These are phyloP conservation scores for Drosophila mercatorum DNA, from an alignment of 2,888 invertebrate genomes.

Conservation along the genomic window DNA sequence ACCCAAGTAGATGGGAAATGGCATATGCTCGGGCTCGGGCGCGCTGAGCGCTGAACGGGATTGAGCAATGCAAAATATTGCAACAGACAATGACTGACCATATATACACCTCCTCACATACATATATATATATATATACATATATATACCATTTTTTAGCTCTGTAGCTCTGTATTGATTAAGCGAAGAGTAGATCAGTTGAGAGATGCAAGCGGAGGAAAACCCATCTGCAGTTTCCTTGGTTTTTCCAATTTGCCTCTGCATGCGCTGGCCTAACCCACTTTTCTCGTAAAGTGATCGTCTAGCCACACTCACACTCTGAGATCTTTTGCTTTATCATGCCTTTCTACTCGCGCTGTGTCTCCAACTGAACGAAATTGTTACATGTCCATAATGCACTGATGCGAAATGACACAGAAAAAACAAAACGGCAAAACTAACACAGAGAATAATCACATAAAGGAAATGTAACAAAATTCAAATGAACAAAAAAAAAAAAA, in stretches of 20 bases:
- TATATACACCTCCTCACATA: constrained; percentile 22
- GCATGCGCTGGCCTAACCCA: constrained; percentile 42
- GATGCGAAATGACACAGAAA: constrained; percentile 63
- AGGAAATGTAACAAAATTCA: constrained; percentile 40
- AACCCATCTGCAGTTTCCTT: constrained; percentile 7
- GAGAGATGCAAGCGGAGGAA: neutral
- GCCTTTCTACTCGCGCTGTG: constrained; percentile 35
- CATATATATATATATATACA: constrained; percentile 27
- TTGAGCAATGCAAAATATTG: constrained; percentile 77
- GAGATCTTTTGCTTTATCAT: constrained; percentile 40
- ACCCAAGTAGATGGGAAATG: constrained; percentile 49
- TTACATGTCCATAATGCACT: constrained; percentile 58
- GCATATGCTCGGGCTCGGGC: constrained; percentile 29
- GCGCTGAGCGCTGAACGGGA: constrained; percentile 35
- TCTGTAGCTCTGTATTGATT: constrained; percentile 23
- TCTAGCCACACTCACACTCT: constrained; percentile 2
- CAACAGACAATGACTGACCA: constrained; percentile 64
- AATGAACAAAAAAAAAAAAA: constrained; percentile 28
- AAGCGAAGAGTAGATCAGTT: constrained; percentile 5
- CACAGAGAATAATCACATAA: constrained; percentile 43
- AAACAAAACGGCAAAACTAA: constrained; percentile 48
- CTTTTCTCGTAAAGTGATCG: constrained; percentile 32
- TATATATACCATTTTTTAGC: constrained; percentile 20
- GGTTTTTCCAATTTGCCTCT: constrained; percentile 7
- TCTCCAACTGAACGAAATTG: constrained; percentile 44